Percentiles rank a stretch among this genome's conserved stretches.
These are phyloP conservation scores for Podabrus alpinus DNA, from an alignment of 2,888 invertebrate genomes.

Conservation along the genomic window DNA sequence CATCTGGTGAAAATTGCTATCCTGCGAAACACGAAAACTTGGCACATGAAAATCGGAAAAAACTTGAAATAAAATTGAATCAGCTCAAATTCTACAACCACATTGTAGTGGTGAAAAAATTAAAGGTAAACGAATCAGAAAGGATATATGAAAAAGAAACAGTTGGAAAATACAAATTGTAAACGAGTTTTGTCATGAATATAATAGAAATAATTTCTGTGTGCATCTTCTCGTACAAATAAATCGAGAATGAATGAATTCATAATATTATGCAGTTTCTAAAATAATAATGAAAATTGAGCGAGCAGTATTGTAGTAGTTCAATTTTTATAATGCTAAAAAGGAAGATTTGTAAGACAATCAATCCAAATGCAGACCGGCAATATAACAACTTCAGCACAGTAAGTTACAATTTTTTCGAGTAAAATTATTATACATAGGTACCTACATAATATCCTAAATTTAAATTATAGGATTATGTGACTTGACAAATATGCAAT, in stretches of 20 bases:
- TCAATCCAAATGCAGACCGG: too few relatives aligned
- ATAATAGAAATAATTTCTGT: not conserved
- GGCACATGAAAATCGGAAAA: not conserved
- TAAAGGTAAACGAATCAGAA: not conserved
- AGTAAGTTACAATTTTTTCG: too few relatives aligned
- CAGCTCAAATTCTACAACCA: not conserved
- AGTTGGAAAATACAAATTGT: not conserved
- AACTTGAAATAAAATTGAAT: not conserved
- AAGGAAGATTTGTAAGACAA: too few relatives aligned
- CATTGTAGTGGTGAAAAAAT: not conserved
- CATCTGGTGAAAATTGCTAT: not conserved
- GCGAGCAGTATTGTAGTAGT: too few relatives aligned
- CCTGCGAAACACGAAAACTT: not conserved
- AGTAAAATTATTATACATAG: too few relatives aligned
- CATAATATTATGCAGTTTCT: not conserved
- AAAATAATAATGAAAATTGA: not conserved
- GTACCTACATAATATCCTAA: not conserved
- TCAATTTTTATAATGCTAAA: too few relatives aligned
- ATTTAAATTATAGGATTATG: not conserved
- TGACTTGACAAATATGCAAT: not conserved
- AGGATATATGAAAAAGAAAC: not conserved
- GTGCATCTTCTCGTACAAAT: too few relatives aligned
- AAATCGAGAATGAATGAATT: too few relatives aligned
- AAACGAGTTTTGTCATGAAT: not conserved
- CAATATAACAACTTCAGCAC: too few relatives aligned